Base-by-base conservation (phyloP, 2,113 vertebrate species). In the Erythrocebus patas region DNA sequence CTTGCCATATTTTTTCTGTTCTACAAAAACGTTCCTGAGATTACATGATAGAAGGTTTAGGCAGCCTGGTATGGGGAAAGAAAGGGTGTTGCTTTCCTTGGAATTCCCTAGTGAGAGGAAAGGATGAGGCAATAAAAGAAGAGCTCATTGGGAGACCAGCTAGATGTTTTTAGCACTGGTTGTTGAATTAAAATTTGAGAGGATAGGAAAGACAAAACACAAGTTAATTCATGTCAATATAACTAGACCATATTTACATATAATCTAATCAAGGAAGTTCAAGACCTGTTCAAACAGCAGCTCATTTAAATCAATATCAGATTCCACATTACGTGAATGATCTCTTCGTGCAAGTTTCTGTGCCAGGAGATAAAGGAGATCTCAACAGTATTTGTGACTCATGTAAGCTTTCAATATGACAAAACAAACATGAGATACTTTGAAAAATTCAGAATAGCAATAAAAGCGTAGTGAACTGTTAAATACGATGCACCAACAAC, bases 151-250 rank as follows among this genome's bases (percentile, higher is more conserved):
- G 20, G 10, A 59, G 5, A 18, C 66, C 55, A 38, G n/a, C 68
- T 68, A 76, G 73, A 85, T 50, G 20, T 20, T 43, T 40, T 72
- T 23, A 50, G 5, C n/a, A 73, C 76, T 64, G n/a, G 25, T 68
- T 70, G 57, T 75, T 88, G 91, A 92, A 78, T 40, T 95, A 94
- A 91, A 96, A 78, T 61, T 27, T 84, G 61, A 2, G 95, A 72
- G 3, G 11, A 9, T 40, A 91, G 45, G 8, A 57, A 80, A 94
- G 25, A 91, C 25, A 90, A 61, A 10, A 79, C 14, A 57, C 14
- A n/a, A 76, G 22, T 6, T 80, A 73, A 32, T 55, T 64, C 61
- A 73, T 80, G 50, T 66, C 50, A 66, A 20, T 30, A 90, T 75
- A 38, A 85, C 13, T 68, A 66, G 35, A 86, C 16, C 84, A 6